These are phyloP conservation scores for Akabosia matsudoensis DNA, from an alignment of 1,140 invertebrate species.

Conservation along the genomic window DNA sequence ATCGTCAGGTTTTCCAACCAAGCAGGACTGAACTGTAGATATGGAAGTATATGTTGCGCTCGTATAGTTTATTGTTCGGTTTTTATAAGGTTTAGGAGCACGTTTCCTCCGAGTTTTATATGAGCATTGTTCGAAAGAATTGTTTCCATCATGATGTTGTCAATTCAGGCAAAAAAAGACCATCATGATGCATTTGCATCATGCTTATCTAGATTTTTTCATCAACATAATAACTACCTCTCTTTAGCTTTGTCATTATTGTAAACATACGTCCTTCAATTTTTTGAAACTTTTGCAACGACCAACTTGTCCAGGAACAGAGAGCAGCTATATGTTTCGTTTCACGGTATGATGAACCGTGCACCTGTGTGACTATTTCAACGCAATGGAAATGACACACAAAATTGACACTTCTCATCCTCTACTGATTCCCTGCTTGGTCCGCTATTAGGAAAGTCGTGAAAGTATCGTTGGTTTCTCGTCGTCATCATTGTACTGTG, in stretches of 20 bases:
- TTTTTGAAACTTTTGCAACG: not conserved
- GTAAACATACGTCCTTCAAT: not conserved
- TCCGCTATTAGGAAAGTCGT: too few species aligned
- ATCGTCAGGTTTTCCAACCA: not conserved
- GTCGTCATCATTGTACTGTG: too few species aligned
- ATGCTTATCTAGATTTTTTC: not conserved
- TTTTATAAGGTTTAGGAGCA: too few species aligned
- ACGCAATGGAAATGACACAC: too few species aligned
- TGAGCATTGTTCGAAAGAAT: not conserved
- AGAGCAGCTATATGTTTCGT: not conserved
- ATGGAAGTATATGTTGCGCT: not conserved
- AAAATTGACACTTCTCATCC: too few species aligned
- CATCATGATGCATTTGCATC: conserved; percentile 6
- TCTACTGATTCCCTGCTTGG: too few species aligned
- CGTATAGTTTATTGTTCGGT: not conserved
- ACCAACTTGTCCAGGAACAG: not conserved
- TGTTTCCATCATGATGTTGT: not conserved
- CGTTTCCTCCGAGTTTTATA: too few species aligned
- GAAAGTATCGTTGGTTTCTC: too few species aligned
- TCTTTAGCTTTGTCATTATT: not conserved
- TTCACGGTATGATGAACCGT: not conserved
- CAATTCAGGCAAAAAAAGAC: conserved; percentile 5
- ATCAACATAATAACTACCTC: not conserved
- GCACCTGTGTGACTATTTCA: too few species aligned
- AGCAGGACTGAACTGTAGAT: not conserved